A percentile compares a stretch with the other conserved stretches of the same genome.
Evolutionary conservation across 1,140 invertebrate species (phyloP).

Genomic region (Procambarus virginalis): DNA sequence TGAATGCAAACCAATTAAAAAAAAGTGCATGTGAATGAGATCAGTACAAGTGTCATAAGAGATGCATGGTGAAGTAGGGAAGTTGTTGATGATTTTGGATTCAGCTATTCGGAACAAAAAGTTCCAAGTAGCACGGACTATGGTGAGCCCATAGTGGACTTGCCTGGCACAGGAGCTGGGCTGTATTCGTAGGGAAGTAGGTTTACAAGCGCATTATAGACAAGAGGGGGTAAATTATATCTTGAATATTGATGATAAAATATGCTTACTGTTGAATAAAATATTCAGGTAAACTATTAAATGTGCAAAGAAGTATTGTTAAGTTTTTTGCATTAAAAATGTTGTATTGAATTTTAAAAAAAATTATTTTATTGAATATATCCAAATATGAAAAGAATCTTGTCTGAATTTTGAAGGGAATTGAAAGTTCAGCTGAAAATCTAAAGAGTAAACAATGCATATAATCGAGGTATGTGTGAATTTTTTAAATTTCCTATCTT

Average conservation of each 20-base stretch:
- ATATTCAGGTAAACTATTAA: background rate
- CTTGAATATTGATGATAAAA: background rate
- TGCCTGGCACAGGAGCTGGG: background rate
- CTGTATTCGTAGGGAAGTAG: background rate
- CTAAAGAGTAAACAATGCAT: background rate
- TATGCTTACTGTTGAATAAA: background rate
- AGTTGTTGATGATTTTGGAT: background rate
- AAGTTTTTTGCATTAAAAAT: background rate
- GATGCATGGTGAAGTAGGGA: too few species aligned
- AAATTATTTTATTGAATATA: background rate
- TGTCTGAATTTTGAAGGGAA: background rate
- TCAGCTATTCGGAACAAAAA: background rate
- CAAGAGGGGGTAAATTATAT: background rate
- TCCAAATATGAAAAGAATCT: background rate
- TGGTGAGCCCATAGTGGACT: background rate
- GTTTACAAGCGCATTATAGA: background rate
- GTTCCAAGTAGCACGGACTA: background rate
- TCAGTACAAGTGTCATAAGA: too few species aligned
- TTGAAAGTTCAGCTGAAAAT: background rate
- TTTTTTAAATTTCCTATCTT: too few species aligned
- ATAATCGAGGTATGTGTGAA: too few species aligned
- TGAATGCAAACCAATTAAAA: background rate
- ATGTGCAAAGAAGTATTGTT: background rate
- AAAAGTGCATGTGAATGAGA: background rate
- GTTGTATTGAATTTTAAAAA: background rate